Evolutionary conservation across 2,888 invertebrate genomes (phyloP).

Genomic region (Sarcophaga caerulescens): DNA sequence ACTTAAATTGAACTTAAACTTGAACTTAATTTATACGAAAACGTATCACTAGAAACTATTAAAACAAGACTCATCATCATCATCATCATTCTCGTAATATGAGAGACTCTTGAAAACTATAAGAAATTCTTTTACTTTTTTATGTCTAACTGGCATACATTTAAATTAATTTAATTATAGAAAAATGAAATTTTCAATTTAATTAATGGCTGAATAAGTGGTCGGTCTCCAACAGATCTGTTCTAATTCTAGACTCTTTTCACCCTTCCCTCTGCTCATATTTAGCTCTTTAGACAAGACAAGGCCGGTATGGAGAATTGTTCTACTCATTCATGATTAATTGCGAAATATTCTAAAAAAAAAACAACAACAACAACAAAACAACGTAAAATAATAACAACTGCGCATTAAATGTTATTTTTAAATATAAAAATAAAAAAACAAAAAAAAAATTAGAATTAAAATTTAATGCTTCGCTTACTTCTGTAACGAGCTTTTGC

Average conservation of each 20-base stretch:
- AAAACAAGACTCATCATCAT: neutral
- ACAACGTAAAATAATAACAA: constrained; percentile 38
- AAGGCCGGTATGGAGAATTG: neutral
- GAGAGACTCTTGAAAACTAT: neutral
- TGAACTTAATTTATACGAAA: constrained; percentile 36
- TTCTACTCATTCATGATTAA: neutral
- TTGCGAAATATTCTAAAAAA: neutral
- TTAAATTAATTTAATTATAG: neutral
- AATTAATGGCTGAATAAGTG: neutral
- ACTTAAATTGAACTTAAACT: constrained; percentile 51
- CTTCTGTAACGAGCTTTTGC: constrained; percentile 24
- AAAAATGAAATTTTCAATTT: neutral
- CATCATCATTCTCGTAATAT: neutral
- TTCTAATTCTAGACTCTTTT: neutral
- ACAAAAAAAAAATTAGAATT: constrained; percentile 10
- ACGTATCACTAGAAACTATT: neutral
- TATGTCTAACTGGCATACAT: neutral
- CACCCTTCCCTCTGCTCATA: neutral
- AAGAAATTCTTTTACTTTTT: neutral
- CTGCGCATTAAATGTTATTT: constrained; percentile 40
- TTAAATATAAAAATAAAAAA: neutral
- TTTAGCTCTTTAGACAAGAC: neutral
- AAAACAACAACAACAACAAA: neutral
- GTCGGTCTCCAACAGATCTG: neutral
- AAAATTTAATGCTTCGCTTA: constrained; percentile 50